Evolutionary conservation across 2,797 vertebrate genomes (phyloP), one percentile per base, ranked within the genome.

Genomic region (Hydrolagus colliei): DNA sequence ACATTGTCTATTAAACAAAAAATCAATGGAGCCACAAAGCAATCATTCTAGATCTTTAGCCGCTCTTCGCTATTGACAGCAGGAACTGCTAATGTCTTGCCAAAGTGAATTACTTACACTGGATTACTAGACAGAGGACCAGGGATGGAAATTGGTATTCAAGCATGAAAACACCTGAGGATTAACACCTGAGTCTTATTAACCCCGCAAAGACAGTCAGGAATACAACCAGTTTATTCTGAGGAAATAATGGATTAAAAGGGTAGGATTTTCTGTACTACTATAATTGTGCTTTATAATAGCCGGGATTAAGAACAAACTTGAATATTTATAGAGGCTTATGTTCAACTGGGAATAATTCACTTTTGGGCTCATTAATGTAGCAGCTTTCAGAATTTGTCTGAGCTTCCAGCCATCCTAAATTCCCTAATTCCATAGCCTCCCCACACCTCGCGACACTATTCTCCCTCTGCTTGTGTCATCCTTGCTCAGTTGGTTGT

Each of bases 81-180:
- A 84, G 35, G 79, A 84, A 84, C 79, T 84, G 79, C 79, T 84
- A 84, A 84, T 84, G 79, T 84, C 79, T 84, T 84, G 79, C 79
- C 79, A 84, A 84, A 84, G 79, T 84, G 79, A 84, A 84, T 84
- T 84, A 84, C 79, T 84, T 71, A 84, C 79, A 84, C 79, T 84
- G 79, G 79, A 84, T 84, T 84, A 84, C 79, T 41, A 84, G 79
- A 41, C 79, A 84, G 79, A 84, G 79, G 62, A 84, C 79, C 32
- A 67, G 71, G 65, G 79, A 63, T 68, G 65, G 79, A 84, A 84
- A 71, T 84, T 35, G 35, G 65, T 41, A 84, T 84, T 84, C 79
- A 71, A 84, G 79, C 79, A 71, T 84, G 79, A 84, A 84, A 84
- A 71, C 79, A 84, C 79, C 79, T 84, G 79, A 65, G 79, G 79